A percentile compares a stretch with the other conserved stretches of the same genome.
Conservation (phyloP, 2,888 invertebrate species). For the Glomeris marginata region DNA sequence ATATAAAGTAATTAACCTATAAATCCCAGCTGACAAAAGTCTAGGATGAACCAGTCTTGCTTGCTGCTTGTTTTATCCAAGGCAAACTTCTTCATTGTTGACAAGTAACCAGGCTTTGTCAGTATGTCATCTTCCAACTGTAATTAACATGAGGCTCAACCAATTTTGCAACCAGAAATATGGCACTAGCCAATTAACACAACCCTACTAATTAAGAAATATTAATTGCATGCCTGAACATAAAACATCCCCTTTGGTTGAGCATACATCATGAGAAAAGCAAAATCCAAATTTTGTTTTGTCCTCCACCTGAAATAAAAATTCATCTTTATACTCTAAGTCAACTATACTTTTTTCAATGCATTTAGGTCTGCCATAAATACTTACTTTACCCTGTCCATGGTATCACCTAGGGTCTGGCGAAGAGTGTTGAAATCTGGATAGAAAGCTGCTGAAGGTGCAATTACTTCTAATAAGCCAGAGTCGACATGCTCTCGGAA, state of each 20-base stretch:
- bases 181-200: neutral
- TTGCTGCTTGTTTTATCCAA: slow-evolving; percentile 56
- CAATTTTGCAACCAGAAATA: slow-evolving; percentile 5
- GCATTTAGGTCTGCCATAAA: too few species aligned
- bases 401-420: slow-evolving; percentile 68
- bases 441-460: slow-evolving; percentile 72
- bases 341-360: neutral
- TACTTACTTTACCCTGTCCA: slow-evolving; percentile 44
- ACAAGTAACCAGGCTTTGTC: slow-evolving; percentile 61
- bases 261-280: slow-evolving; percentile 87
- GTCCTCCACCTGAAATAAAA: slow-evolving; percentile 58
- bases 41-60: slow-evolving; percentile 75
- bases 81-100: slow-evolving; percentile 70
- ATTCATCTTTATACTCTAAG: neutral
- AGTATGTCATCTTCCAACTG: slow-evolving; percentile 90
- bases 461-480: slow-evolving; percentile 75
- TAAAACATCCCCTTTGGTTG: slow-evolving; percentile 76
- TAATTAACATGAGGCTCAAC: slow-evolving; percentile 11
- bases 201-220: too few species aligned
- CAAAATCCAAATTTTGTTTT: slow-evolving; percentile 87
- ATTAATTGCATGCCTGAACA: slow-evolving; percentile 39
- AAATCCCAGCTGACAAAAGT: slow-evolving; percentile 87
- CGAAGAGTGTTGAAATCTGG: slow-evolving; percentile 64
- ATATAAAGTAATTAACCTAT: slow-evolving; percentile 65
- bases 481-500: slow-evolving; percentile 56